Evolutionary conservation across 1,140 invertebrate species (phyloP), one percentile per base, ranked within the genome.

Genomic region (Catajapyx aquilonaris): DNA sequence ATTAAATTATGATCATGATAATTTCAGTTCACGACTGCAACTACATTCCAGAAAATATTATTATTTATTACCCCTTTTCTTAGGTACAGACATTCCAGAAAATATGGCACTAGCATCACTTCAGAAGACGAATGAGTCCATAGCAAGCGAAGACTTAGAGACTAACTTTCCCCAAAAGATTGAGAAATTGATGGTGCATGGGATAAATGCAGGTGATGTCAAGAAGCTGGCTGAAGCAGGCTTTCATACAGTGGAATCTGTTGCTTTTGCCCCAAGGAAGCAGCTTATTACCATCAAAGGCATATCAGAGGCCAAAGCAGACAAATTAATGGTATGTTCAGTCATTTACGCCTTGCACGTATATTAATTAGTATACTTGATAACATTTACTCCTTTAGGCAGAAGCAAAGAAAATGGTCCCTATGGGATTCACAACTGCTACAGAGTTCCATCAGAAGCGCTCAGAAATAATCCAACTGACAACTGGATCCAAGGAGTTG

Each of bases 371-470:
- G 23, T 28, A 9, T 37, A 37, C n/a, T 9, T 7, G 16, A 13
- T 17, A 38, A 30, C 11, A 21, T 2, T 10, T 42, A 16, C 36
- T 44, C 13, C 38, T 36, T 55, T 35, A 74, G 70, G 50, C 68
- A 32, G 88, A 95, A 64, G 88, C 90, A 4, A 67, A 70, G 0
- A 97, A 96, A 61, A 51, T 95, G 13, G 85, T 97, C 3, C 85
- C 86, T 0, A 88, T 98, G 78, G 94, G 93, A 0, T 98, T 98
- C 52, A 94, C 88, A 20, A 93, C 90, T 17, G 95, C 94, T 0
- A 86, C 87, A 28, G 87, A 91, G 52, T 85, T 95, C 53, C 85
- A 95, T 57, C 75, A 85, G 48, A 94, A 87, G 55, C 68, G 95
- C 41, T 75, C 80, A 16, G 81, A 88, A 55, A 78, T 93, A 19